Conservation (phyloP, 2,113 vertebrate genomes). For the Carassius auratus region DNA sequence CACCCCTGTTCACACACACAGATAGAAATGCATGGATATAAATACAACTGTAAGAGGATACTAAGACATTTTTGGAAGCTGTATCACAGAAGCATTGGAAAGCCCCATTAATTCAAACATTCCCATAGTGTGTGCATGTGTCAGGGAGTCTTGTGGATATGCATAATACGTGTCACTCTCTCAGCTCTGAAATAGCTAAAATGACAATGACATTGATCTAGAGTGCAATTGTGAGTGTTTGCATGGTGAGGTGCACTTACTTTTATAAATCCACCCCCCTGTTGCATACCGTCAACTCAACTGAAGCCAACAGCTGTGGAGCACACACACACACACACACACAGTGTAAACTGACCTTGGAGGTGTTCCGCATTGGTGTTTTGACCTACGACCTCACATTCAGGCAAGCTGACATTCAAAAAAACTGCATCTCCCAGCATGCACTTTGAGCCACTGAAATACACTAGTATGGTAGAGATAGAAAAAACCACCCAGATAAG, state of each 20-base stretch:
- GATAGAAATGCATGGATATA: slow-evolving; percentile 67
- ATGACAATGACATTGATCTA: background rate
- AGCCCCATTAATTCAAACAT: slow-evolving; percentile 54
- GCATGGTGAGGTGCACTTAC: slow-evolving; percentile 11
- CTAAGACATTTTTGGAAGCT: slow-evolving; percentile 81
- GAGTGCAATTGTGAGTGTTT: background rate
- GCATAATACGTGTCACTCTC: slow-evolving; percentile 51
- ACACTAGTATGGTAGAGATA: background rate
- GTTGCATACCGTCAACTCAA: slow-evolving; percentile 11
- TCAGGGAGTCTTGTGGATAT: slow-evolving; percentile 23
- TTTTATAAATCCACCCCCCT: slow-evolving; percentile 10
- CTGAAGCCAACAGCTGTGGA: slow-evolving; percentile 55
- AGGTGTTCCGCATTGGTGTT: slow-evolving; percentile 18
- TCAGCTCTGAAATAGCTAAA: slow-evolving; percentile 25
- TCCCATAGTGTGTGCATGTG: background rate
- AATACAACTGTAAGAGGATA: slow-evolving; percentile 88
- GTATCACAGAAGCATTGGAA: slow-evolving; percentile 62
- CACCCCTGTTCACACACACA: slow-evolving; percentile 48
- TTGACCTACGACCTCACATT: slow-evolving; percentile 4
- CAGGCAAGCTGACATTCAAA: background rate
- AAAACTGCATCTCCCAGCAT: slow-evolving; percentile 42
- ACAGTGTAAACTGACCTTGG: slow-evolving; percentile 39
- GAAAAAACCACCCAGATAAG: background rate
- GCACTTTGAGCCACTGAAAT: background rate
- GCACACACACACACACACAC: background rate